Base-by-base conservation (phyloP, 2,888 invertebrate species). In the Stictocephala bisonia region DNA sequence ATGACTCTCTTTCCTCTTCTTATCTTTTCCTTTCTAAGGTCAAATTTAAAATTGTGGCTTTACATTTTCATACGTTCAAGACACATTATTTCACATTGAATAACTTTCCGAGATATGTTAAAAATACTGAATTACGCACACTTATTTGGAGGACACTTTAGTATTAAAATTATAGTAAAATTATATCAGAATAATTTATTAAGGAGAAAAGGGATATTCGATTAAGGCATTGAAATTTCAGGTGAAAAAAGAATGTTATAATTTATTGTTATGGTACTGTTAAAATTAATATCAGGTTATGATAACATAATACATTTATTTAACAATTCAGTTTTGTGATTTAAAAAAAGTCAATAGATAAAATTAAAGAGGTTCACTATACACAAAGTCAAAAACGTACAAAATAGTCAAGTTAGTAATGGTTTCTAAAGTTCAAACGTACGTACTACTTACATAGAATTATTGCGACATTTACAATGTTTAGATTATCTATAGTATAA, bases 391-490 rank as follows among this genome's bases (percentile, higher is more conserved):
- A 44, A 64, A 27, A 64, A 35, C 44, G 64, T 64, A 64, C 64
- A 64, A 64, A 60, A 64, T 44, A 22, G 41, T 64, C 44, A 64
- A 64, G 40, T 35, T 60, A 60, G 56, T 56, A n/a, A 56, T n/a
- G 56, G 22, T 15, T 56, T 60, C 40, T 60, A 40, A 40, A 40
- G 40, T 22, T 35, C 31, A 60, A 20, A 60, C n/a, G 41, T 40
- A 44, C 44, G 24, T 64, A 24, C 64, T 64, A 64, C 64, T 64
- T 64, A 64, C 44, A 64, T 44, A 64, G 24, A 64, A 26, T 35
- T 64, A 44, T 64, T 64, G 64, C 64, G 44, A 64, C 64, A 64
- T 64, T 24, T 64, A 50, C 69, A 53, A 51, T 22, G 40, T 69
- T 53, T 69, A 53, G 53, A 51, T 31, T 51, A 53, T 22, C 53